Evolutionary conservation across 2,888 invertebrate genomes (phyloP).

Genomic region (Microchrysa polita): DNA sequence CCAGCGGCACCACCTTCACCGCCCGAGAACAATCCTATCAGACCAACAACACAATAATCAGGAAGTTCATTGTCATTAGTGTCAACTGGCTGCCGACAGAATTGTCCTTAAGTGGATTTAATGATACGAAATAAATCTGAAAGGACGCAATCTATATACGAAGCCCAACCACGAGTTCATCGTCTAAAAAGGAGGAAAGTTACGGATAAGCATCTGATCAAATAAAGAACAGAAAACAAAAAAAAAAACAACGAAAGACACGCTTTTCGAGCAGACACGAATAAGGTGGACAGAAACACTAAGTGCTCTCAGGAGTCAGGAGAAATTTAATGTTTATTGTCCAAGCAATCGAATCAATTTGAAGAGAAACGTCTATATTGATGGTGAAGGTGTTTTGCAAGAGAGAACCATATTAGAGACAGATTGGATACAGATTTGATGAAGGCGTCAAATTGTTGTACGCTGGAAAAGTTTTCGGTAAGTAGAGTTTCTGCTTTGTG

Average conservation of each 20-base stretch:
- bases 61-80: slow-evolving; percentile 18
- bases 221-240: background rate
- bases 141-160: background rate
- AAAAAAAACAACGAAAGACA: background rate
- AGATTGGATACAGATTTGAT: too few relatives aligned
- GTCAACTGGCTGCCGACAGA: slow-evolving; percentile 2
- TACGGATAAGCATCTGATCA: background rate
- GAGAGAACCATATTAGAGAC: too few relatives aligned
- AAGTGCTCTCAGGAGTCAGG: too few relatives aligned
- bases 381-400: too few relatives aligned
- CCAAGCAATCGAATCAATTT: too few relatives aligned
- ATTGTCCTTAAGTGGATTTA: slow-evolving; percentile 21
- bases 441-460: too few relatives aligned
- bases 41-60: slow-evolving; percentile 8
- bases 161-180: background rate
- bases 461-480: too few relatives aligned
- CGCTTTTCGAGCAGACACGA: background rate
- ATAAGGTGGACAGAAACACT: too few relatives aligned
- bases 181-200: background rate
- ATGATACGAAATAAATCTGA: slow-evolving; percentile 14
- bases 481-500: too few relatives aligned
- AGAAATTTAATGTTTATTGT: too few relatives aligned
- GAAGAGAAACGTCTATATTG: too few relatives aligned
- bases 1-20: background rate
- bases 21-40: slow-evolving; percentile 1